A percentile compares a stretch with the other conserved stretches of the same genome.
These are phyloP conservation scores for Micronycteris hirsuta DNA, from an alignment of 2,113 vertebrate genomes.

Conservation along the genomic window DNA sequence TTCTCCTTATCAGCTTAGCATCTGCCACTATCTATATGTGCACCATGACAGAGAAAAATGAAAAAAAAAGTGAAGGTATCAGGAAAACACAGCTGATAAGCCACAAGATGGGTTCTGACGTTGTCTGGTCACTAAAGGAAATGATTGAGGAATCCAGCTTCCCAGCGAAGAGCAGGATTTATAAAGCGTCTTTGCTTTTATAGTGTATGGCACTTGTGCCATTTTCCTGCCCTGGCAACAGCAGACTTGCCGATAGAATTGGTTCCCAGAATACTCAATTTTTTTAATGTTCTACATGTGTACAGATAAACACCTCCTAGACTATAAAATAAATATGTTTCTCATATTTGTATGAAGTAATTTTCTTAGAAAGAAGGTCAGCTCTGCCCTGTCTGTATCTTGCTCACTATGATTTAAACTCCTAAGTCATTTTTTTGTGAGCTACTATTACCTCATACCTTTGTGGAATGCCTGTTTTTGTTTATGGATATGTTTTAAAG, in stretches of 20 bases:
- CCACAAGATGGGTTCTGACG: neutral
- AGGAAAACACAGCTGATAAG: neutral
- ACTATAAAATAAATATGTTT: neutral
- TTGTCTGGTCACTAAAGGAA: neutral
- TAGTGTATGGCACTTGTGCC: neutral
- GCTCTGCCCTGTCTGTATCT: neutral
- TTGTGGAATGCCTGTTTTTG: neutral
- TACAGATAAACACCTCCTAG: neutral
- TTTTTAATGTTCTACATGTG: neutral
- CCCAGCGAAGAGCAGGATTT: neutral
- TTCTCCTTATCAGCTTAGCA: neutral
- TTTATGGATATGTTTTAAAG: neutral
- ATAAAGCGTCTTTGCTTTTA: neutral
- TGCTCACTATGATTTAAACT: neutral
- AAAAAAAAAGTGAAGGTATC: too few relatives aligned
- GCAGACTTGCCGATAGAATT: constrained; percentile 8
- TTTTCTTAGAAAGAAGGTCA: neutral
- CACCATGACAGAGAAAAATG: neutral
- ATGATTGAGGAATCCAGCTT: neutral
- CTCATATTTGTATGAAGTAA: neutral
- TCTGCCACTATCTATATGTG: neutral
- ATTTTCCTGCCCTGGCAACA: neutral
- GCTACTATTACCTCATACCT: neutral
- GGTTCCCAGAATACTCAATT: neutral
- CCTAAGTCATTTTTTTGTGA: neutral